Conservation (phyloP, 2,888 invertebrate species). For the Harmothoe impar region DNA sequence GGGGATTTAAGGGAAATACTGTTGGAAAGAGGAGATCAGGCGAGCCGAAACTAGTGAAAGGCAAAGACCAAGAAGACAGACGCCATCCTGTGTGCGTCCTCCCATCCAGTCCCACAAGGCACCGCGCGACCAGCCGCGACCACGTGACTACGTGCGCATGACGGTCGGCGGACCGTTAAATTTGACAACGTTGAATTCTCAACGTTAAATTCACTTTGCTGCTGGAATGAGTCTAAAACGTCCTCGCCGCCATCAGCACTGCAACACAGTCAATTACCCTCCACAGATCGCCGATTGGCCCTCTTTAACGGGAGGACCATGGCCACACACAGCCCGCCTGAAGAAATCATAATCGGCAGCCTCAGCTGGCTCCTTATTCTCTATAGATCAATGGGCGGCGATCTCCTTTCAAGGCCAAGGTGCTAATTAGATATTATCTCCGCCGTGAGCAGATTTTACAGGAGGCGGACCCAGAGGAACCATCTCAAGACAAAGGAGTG, state of each 20-base stretch:
- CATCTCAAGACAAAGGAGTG: background rate
- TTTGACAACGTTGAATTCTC: background rate
- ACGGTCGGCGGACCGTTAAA: background rate
- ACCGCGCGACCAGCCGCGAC: background rate
- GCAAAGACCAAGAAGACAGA: no score
- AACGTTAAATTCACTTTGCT: background rate
- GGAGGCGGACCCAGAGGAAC: background rate
- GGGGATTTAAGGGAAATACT: no score
- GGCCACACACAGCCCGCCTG: background rate
- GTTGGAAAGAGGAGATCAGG: no score
- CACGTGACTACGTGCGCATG: background rate
- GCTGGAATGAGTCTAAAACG: no score
- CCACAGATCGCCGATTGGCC: background rate
- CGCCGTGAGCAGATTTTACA: slow-evolving; percentile 16
- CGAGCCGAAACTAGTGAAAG: no score
- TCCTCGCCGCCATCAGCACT: background rate
- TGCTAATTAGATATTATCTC: slow-evolving; percentile 51
- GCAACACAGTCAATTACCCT: background rate
- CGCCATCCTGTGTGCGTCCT: no score
- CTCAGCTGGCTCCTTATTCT: background rate
- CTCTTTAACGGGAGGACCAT: background rate
- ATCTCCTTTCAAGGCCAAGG: background rate
- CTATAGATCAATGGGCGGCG: background rate
- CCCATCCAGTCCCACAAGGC: no score
- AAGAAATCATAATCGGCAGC: background rate